Evolutionary conservation across 2,113 vertebrate genomes (phyloP).

Genomic region (Larimichthys crocea): DNA sequence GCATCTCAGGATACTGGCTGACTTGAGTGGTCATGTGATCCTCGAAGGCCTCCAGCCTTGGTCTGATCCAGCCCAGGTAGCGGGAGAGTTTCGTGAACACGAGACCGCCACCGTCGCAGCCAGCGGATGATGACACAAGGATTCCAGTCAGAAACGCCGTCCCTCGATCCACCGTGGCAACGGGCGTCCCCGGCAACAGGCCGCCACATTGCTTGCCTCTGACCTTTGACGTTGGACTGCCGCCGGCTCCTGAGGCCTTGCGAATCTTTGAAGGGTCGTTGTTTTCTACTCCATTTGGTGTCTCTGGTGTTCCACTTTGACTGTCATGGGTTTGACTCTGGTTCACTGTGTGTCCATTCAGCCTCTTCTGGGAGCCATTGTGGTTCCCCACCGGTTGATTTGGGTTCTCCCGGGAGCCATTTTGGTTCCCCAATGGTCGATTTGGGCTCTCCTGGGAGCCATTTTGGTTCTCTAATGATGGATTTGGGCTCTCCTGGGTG

Average conservation of each 20-base stretch:
- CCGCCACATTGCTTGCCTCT: not conserved
- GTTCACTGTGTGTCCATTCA: rapidly evolving
- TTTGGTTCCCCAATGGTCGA: too few relatives aligned
- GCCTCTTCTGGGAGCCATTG: not conserved
- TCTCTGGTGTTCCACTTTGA: not conserved
- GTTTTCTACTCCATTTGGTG: not conserved
- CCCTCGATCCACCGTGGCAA: conserved; percentile 82
- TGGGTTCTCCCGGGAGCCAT: too few relatives aligned
- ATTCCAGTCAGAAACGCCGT: conserved; percentile 91
- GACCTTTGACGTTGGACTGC: not conserved
- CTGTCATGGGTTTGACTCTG: conserved; percentile 3
- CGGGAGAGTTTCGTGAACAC: conserved; percentile 90
- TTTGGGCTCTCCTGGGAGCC: too few relatives aligned
- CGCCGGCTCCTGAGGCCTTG: rapidly evolving
- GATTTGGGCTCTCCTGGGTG: too few relatives aligned
- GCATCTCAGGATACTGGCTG: not conserved
- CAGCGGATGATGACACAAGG: conserved; percentile 64
- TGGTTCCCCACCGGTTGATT: too few relatives aligned
- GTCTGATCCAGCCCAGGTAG: conserved; percentile 86
- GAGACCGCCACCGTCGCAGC: conserved; percentile 42
- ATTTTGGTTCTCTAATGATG: too few relatives aligned
- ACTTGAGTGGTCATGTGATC: conserved; percentile 35
- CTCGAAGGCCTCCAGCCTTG: conserved; percentile 37
- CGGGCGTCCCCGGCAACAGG: conserved; percentile 81
- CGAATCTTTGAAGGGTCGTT: not conserved